Percentiles rank a stretch among this genome's conserved stretches.
Evolutionary conservation across 2,888 invertebrate genomes (phyloP).

Genomic region (Aphodius sticticus): DNA sequence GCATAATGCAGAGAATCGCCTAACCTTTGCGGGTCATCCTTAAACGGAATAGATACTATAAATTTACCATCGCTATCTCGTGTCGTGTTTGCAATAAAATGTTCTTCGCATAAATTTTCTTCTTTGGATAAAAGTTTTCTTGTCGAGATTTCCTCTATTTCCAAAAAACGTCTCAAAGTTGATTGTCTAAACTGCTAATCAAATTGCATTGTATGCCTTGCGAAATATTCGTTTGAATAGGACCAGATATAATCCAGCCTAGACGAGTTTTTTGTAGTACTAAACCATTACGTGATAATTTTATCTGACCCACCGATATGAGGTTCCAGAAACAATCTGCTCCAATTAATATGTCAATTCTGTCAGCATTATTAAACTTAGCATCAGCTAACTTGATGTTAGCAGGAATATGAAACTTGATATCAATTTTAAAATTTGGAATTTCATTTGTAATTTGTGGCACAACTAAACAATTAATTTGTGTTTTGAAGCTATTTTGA

Average conservation of each 20-base stretch:
- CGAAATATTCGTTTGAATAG: neutral
- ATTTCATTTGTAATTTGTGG: slow-evolving; percentile 14
- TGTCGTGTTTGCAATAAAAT: slow-evolving; percentile 9
- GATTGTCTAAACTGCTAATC: neutral
- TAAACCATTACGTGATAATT: neutral
- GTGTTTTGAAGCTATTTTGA: neutral
- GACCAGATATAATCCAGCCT: slow-evolving; percentile 25
- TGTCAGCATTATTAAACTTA: neutral
- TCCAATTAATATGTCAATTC: slow-evolving; percentile 19
- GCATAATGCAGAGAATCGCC: slow-evolving; percentile 20
- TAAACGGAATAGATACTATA: slow-evolving; percentile 21
- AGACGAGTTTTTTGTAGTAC: slow-evolving; percentile 19
- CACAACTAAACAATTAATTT: slow-evolving; percentile 15
- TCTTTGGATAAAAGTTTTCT: neutral
- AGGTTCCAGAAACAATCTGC: slow-evolving; percentile 22
- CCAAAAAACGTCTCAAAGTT: slow-evolving; percentile 24
- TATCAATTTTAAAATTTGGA: slow-evolving; percentile 13
- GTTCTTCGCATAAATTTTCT: slow-evolving; percentile 20
- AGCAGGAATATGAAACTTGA: slow-evolving; percentile 10
- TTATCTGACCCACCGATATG: slow-evolving; percentile 16
- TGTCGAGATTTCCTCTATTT: slow-evolving; percentile 15
- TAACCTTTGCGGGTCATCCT: slow-evolving; percentile 12
- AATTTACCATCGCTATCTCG: slow-evolving; percentile 8
- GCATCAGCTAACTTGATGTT: slow-evolving; percentile 18
- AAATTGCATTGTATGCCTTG: too few relatives aligned